phyloP scores from a whole-genome alignment of 2,113 vertebrate species.

The Sula dactylatra region DNA sequence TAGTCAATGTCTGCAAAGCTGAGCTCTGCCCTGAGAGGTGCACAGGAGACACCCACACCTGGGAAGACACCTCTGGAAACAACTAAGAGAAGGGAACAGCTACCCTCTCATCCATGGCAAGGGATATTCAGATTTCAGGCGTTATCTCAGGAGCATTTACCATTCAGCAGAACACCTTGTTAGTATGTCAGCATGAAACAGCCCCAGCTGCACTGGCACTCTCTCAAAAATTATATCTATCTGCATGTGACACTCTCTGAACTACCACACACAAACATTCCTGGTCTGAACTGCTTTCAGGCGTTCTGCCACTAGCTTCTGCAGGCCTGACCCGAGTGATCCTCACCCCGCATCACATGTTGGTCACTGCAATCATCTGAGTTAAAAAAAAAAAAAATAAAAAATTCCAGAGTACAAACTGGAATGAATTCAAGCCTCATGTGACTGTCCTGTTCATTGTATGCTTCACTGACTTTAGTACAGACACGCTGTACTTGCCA shows the following conservation, averaged over 20 bases:
- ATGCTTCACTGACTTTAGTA: conserved; percentile 66
- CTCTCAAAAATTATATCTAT: neutral
- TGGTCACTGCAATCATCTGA: conserved; percentile 56
- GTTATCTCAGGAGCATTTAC: neutral
- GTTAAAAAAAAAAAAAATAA: neutral
- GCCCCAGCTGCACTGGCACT: neutral
- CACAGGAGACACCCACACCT: neutral
- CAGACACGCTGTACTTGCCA: conserved; percentile 67
- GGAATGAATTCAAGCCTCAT: conserved; percentile 59
- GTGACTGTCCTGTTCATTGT: conserved; percentile 68
- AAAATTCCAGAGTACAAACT: conserved; percentile 31
- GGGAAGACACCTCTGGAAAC: neutral
- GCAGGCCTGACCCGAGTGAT: conserved; percentile 37
- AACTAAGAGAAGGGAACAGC: neutral
- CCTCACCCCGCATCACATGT: conserved; percentile 28
- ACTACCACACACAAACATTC: neutral
- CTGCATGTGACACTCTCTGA: neutral
- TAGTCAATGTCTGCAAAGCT: neutral
- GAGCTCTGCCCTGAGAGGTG: neutral
- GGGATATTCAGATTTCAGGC: neutral
- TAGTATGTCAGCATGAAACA: neutral
- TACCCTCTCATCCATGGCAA: neutral
- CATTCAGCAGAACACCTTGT: conserved; percentile 26
- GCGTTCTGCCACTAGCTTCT: conserved; percentile 22
- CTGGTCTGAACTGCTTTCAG: conserved; percentile 44